These are phyloP conservation scores for Emydoidea blandingii DNA, from an alignment of 2,797 vertebrate genomes.

Conservation along the genomic window DNA sequence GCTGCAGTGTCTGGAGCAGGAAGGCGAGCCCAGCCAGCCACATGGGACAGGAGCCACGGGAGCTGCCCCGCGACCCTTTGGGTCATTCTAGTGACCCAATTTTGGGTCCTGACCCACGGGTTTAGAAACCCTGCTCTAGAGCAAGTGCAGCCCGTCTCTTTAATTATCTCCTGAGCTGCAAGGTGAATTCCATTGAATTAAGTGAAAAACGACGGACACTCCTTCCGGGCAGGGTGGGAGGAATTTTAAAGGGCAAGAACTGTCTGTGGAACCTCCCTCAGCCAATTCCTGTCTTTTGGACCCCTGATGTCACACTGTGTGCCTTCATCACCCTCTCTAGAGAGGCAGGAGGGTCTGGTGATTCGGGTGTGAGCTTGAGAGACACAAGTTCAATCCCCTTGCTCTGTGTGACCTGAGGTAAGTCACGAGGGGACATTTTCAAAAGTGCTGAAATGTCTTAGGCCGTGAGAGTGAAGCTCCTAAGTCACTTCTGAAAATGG, in stretches of 20 bases:
- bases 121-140: background rate
- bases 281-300: background rate
- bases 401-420: background rate
- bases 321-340: background rate
- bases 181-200: background rate
- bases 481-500: background rate
- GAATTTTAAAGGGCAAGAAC: background rate
- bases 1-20: background rate
- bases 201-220: background rate
- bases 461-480: background rate
- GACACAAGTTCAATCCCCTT: background rate
- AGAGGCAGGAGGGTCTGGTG: background rate
- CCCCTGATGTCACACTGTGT: background rate
- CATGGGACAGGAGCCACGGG: too few species aligned
- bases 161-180: background rate
- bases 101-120: background rate
- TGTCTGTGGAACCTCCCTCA: background rate
- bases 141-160: background rate
- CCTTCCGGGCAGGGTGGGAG: background rate
- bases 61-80: background rate
- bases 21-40: background rate
- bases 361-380: background rate
- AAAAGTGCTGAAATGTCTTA: background rate
- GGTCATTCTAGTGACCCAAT: background rate
- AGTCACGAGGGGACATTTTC: background rate